Evolutionary conservation across 2,888 invertebrate species (phyloP).

Genomic region (Eilema depressum): DNA sequence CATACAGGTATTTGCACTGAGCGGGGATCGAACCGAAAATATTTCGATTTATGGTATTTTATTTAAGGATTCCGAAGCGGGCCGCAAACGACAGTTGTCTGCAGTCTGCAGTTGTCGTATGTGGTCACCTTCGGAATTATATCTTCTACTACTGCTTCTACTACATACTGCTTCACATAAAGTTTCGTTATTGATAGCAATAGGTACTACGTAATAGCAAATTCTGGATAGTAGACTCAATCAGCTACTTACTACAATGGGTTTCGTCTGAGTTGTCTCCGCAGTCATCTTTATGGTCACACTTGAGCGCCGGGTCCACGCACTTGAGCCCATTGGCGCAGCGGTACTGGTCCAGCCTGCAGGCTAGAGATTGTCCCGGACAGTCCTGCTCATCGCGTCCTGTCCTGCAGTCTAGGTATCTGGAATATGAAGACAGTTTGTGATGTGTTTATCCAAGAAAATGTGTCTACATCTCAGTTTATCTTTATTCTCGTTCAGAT

Average conservation of each 20-base stretch:
- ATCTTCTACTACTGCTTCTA: too few species aligned
- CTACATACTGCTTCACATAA: too few species aligned
- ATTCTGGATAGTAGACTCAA: not conserved
- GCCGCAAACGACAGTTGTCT: too few species aligned
- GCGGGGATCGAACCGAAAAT: too few species aligned
- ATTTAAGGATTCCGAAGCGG: too few species aligned
- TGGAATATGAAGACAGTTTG: slow-evolving; percentile 41
- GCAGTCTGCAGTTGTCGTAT: too few species aligned
- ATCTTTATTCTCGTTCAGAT: too few species aligned
- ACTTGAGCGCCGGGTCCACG: slow-evolving; percentile 90
- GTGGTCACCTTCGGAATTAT: too few species aligned
- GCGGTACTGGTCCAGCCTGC: slow-evolving; percentile 94
- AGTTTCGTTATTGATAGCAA: too few species aligned
- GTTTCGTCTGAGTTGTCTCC: slow-evolving; percentile 96
- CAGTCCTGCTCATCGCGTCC: slow-evolving; percentile 94
- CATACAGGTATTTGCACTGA: too few species aligned
- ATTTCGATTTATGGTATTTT: too few species aligned
- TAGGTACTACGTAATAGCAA: not conserved
- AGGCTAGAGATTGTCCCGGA: slow-evolving; percentile 86
- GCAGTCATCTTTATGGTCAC: slow-evolving; percentile 96
- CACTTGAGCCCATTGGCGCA: slow-evolving; percentile 94
- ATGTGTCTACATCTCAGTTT: not conserved
- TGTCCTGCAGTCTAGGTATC: slow-evolving; percentile 93
- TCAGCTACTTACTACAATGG: slow-evolving; percentile 90
- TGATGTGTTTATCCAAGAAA: not conserved